Evolutionary conservation across 2,797 vertebrate species (phyloP).

Genomic region (Acrossocheilus fasciatus): DNA sequence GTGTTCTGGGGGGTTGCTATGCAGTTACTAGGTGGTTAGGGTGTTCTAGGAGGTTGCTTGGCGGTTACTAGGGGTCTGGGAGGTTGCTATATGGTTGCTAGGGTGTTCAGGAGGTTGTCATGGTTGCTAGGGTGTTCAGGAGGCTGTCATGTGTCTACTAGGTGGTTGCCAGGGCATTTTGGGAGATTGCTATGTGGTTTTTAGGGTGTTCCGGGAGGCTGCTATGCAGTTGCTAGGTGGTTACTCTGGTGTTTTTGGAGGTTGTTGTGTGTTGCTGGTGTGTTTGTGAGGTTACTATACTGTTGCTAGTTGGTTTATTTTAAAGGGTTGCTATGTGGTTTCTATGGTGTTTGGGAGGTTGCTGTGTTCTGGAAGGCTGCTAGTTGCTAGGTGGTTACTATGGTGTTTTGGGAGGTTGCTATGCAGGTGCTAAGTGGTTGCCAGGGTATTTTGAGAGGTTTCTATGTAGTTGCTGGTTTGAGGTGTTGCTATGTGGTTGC

Average conservation of each 20-base stretch:
- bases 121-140: neutral
- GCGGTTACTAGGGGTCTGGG: neutral
- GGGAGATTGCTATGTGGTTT: neutral
- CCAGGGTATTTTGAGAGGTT: too few species aligned
- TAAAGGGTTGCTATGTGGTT: neutral
- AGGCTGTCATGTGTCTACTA: neutral
- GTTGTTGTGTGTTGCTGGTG: too few species aligned
- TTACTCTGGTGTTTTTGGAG: too few species aligned
- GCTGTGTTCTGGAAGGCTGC: neutral
- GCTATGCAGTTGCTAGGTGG: too few species aligned
- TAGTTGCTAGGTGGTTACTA: neutral
- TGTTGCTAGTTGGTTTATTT: too few species aligned
- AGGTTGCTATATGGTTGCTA: neutral
- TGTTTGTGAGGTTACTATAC: too few species aligned
- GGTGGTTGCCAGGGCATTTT: neutral
- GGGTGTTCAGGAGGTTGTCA: too few species aligned
- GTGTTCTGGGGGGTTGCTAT: too few species aligned
- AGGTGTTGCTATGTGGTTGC: neutral
- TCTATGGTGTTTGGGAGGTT: neutral
- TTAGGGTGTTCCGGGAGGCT: too few species aligned
- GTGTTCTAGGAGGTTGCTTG: neutral
- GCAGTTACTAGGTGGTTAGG: neutral
- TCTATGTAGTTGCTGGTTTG: too few species aligned
- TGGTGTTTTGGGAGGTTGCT: too few species aligned
- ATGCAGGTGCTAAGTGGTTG: neutral